These are phyloP conservation scores for Lacerta agilis DNA, from an alignment of 2,797 vertebrate species.

Conservation along the genomic window DNA sequence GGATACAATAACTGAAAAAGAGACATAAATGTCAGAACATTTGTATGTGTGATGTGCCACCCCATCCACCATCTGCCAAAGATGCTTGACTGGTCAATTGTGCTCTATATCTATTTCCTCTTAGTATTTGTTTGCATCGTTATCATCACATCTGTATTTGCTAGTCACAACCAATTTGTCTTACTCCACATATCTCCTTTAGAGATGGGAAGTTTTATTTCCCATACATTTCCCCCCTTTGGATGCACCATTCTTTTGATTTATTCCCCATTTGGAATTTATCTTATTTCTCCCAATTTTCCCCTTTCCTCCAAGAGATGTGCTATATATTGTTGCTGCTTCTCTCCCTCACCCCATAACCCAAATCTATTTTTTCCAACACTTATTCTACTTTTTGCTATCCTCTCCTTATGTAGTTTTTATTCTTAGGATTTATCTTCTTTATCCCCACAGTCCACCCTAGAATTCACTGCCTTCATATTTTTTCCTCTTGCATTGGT, in stretches of 20 bases:
- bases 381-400: constrained; percentile 79
- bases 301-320: constrained; percentile 71
- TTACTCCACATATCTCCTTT: constrained; percentile 59
- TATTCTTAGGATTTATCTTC: constrained; percentile 74
- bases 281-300: constrained; percentile 76
- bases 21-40: background rate
- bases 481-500: constrained; percentile 59
- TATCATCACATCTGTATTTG: constrained; percentile 28
- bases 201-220: constrained; percentile 64
- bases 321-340: constrained; percentile 65
- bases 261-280: constrained; percentile 71
- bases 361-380: constrained; percentile 74
- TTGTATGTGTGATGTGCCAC: background rate
- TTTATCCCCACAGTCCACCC: constrained; percentile 64
- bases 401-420: constrained; percentile 52
- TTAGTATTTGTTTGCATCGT: constrained; percentile 8
- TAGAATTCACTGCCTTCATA: constrained; percentile 39
- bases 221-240: constrained; percentile 59
- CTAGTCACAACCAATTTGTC: constrained; percentile 56
- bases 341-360: constrained; percentile 55
- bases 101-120: background rate
- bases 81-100: background rate
- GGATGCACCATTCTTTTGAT: constrained; percentile 71
- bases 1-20: background rate
- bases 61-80: background rate